Percentiles rank a stretch among this genome's conserved stretches.
Evolutionary conservation across 1,140 invertebrate species (phyloP).

Genomic region (Scaptomyza hsui): DNA sequence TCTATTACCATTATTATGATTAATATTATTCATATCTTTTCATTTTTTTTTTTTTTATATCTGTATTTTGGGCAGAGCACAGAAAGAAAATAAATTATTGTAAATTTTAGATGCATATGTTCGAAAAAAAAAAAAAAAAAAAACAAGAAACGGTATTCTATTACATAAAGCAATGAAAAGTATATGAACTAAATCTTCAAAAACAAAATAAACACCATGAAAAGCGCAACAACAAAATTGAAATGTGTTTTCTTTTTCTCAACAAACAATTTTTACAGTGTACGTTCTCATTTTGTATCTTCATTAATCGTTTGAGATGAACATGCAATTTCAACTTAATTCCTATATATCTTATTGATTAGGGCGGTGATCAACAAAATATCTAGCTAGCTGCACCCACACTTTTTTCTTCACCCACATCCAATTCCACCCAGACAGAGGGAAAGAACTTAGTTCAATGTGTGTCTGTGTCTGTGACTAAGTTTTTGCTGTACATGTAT

Average conservation of each 20-base stretch:
- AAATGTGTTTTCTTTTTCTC: constrained; percentile 21
- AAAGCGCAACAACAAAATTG: constrained; percentile 26
- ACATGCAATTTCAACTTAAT: no score
- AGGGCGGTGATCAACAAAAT: not conserved
- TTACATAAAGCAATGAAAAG: constrained; percentile 36
- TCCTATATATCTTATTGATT: constrained; percentile 10
- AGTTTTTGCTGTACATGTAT: not conserved
- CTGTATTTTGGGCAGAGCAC: constrained; percentile 50
- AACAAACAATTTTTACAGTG: not conserved
- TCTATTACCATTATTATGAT: constrained; percentile 25
- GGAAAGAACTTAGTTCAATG: not conserved
- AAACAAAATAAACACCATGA: constrained; percentile 45
- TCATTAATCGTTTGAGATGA: not conserved
- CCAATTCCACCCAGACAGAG: not conserved
- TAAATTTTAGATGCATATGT: constrained; percentile 51
- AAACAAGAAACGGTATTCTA: constrained; percentile 35
- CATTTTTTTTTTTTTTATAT: constrained; percentile 36
- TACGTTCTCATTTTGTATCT: not conserved
- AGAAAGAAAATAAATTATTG: constrained; percentile 39
- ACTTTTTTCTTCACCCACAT: constrained; percentile 7
- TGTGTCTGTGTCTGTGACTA: not conserved
- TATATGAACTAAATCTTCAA: constrained; percentile 30
- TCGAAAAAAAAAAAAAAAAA: constrained; percentile 27
- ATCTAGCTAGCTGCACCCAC: constrained; percentile 5
- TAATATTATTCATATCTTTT: constrained; percentile 11